Evolutionary conservation across 2,113 vertebrate genomes (phyloP).

Genomic region (Pungitius pungitius): DNA sequence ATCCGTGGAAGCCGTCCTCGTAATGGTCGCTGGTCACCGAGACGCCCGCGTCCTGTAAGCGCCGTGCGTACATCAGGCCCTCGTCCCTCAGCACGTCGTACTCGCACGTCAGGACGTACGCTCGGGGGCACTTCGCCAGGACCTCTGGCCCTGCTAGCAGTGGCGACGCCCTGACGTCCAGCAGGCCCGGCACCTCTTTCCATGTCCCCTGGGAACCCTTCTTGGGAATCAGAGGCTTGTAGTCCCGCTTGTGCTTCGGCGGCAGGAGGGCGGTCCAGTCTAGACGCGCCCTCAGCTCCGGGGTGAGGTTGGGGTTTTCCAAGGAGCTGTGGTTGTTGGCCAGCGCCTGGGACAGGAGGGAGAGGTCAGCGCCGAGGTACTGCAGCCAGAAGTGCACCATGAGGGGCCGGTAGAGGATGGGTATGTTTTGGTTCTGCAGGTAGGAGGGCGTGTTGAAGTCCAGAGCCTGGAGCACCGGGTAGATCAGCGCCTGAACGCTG

Average conservation of each 20-base stretch:
- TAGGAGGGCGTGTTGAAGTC: conserved; percentile 93
- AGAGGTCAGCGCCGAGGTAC: conserved; percentile 84
- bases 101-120: conserved; percentile 92
- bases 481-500: conserved; percentile 88
- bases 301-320: conserved; percentile 68
- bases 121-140: conserved; percentile 83
- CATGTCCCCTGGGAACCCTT: conserved; percentile 74
- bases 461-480: conserved; percentile 89
- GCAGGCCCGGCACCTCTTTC: conserved; percentile 81
- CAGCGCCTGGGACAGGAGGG: conserved; percentile 78
- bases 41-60: conserved; percentile 86
- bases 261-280: conserved; percentile 90
- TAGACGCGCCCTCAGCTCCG: conserved; percentile 74
- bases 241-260: conserved; percentile 79
- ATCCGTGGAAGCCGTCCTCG: conserved; percentile 91
- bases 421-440: conserved; percentile 83
- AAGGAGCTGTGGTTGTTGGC: conserved; percentile 90
- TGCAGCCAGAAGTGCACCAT: conserved; percentile 91
- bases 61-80: conserved; percentile 89
- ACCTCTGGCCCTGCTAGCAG: conserved; percentile 85
- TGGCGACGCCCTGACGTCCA: conserved; percentile 86
- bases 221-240: conserved; percentile 77
- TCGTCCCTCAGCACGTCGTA: conserved; percentile 92
- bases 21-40: conserved; percentile 87
- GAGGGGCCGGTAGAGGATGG: conserved; percentile 77